Conservation (phyloP, 2,113 vertebrate species). For the Todiramphus saurophagus region DNA sequence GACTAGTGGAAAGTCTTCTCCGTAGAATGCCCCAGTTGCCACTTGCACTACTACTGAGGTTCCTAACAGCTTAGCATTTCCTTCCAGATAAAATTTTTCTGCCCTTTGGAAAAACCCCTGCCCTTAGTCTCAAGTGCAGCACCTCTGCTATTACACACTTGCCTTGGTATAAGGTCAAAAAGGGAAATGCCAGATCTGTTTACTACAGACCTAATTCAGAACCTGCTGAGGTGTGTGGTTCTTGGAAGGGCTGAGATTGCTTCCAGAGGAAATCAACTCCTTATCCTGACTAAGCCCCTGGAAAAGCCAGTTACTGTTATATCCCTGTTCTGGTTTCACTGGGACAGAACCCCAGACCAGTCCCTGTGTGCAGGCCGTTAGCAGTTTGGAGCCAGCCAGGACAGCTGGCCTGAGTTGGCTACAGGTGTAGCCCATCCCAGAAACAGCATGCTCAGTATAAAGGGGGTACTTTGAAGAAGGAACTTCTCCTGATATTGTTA, state of each 20-base stretch:
- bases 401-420: neutral
- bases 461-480: neutral
- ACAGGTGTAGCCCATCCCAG: neutral
- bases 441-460: neutral
- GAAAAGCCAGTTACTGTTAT: neutral
- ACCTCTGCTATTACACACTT: neutral
- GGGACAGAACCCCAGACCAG: neutral
- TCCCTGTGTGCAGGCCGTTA: neutral
- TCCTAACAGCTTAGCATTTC: neutral
- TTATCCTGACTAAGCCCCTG: neutral
- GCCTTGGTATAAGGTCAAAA: neutral
- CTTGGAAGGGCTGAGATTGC: neutral
- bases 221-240: rapidly evolving
- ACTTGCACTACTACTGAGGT: neutral
- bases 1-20: neutral
- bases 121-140: neutral
- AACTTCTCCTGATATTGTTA: neutral
- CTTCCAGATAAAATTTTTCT: constrained; percentile 1
- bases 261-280: neutral
- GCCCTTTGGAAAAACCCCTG: constrained; percentile 33
- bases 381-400: neutral
- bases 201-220: neutral
- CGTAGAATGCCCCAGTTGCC: neutral
- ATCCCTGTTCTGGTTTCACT: neutral
- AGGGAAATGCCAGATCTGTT: neutral